phyloP scores from a whole-genome alignment of 1,140 invertebrate species.

The Bactericera cockerelli region DNA sequence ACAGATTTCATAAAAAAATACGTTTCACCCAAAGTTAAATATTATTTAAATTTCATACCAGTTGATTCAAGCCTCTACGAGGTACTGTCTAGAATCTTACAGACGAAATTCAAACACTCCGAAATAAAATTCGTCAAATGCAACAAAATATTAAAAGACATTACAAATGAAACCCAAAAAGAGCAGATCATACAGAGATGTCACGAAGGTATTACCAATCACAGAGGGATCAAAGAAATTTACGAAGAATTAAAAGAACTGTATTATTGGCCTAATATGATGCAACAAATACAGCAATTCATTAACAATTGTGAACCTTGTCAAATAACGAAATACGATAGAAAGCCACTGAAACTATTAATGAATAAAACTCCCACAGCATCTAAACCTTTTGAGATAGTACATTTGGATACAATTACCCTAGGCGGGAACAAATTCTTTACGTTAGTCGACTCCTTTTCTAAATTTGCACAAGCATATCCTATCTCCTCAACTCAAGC shows the following conservation, averaged over 20 bases:
- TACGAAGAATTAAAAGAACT: neutral
- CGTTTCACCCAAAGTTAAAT: neutral
- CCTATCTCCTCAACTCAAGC: neutral
- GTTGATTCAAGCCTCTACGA: neutral
- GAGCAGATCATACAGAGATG: neutral
- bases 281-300: neutral
- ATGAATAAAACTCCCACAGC: neutral
- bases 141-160: neutral
- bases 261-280: conserved; percentile 8
- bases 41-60: neutral
- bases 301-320: conserved; percentile 1
- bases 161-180: neutral
- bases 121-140: neutral
- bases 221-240: neutral
- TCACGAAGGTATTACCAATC: neutral
- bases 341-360: neutral
- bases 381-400: neutral
- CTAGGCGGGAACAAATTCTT: neutral
- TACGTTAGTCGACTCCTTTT: neutral
- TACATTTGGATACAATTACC: neutral
- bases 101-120: neutral
- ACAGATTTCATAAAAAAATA: neutral
- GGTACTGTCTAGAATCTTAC: neutral
- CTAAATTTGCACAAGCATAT: conserved; percentile 3
- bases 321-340: neutral